Conservation (phyloP, 1,140 invertebrate species). For the Antheraea mylitta region DNA sequence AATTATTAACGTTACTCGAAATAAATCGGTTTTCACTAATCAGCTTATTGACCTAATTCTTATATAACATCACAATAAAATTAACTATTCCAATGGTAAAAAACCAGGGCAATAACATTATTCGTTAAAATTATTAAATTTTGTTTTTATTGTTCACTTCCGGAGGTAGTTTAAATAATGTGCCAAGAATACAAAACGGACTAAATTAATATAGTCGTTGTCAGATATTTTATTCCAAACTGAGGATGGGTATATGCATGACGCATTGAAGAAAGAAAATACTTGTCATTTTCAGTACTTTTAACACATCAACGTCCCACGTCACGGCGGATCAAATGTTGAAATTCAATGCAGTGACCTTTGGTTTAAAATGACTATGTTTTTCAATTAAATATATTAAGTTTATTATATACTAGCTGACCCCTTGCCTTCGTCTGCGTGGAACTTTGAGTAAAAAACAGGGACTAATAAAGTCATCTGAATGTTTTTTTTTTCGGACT, state of each 20-base stretch:
- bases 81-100: neutral
- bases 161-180: conserved; percentile 17
- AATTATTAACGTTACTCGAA: no score
- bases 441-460: no score
- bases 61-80: neutral
- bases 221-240: conserved; percentile 16
- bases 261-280: conserved; percentile 18
- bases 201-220: conserved; percentile 19
- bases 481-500: no score
- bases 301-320: no score
- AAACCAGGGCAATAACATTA: conserved; percentile 7
- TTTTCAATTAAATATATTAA: no score
- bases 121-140: conserved; percentile 10
- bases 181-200: conserved; percentile 28
- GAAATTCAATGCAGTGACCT: no score
- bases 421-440: no score
- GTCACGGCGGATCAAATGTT: no score
- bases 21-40: neutral
- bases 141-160: conserved; percentile 24
- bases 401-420: no score
- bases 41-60: neutral
- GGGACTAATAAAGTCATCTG: no score
- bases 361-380: no score
- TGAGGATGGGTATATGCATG: conserved; percentile 15
- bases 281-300: no score